Evolutionary conservation across 2,888 invertebrate genomes (phyloP), one percentile per base, ranked within the genome.

Genomic region (Drosophila setosimentum): DNA sequence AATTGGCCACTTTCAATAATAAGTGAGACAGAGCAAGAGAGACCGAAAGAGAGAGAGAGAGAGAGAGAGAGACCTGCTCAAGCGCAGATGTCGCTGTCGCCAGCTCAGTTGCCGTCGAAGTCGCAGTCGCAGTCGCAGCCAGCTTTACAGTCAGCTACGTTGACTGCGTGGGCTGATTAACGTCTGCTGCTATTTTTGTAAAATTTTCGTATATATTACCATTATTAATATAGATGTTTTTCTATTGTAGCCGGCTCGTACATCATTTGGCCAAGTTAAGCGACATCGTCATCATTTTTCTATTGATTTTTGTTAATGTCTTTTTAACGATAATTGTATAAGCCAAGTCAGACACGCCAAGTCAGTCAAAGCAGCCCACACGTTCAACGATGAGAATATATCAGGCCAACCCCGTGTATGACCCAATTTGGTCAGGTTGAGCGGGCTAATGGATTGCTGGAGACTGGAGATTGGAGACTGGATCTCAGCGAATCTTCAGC

Each of bases 281-380:
- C 49, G 64, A 37, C 64, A 48, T 60, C 71, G 54, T 54, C 76
- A 57, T 40, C 48, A 50, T 27, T 69, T 82, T 89, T 87, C 80
- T 74, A 84, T 79, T 71, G 74, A 75, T 62, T 68, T 65, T 29
- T 35, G 54, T 58, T 89, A 90, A 90, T 82, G 80, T 80, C 75
- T 80, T 84, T 89, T 89, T 91, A 90, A 89, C 87, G 84, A 91
- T 88, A 78, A 87, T 82, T 79, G 84, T 82, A 80, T 83, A 68
- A 73, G 78, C 78, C 78, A 78, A 68, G 65, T 80, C 72, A 68
- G 65, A 66, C 32, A 37, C 61, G 78, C 76, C 78, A 78, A 68
- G 67, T 80, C 72, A 66, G 65, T 68, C 32, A 29, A 61, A 50
- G 33, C 85, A 50, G 62, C 88, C 90, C 90, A 86, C 86, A 82